phyloP scores from a whole-genome alignment of 1,140 invertebrate genomes.

The Drosophila asahinai region DNA sequence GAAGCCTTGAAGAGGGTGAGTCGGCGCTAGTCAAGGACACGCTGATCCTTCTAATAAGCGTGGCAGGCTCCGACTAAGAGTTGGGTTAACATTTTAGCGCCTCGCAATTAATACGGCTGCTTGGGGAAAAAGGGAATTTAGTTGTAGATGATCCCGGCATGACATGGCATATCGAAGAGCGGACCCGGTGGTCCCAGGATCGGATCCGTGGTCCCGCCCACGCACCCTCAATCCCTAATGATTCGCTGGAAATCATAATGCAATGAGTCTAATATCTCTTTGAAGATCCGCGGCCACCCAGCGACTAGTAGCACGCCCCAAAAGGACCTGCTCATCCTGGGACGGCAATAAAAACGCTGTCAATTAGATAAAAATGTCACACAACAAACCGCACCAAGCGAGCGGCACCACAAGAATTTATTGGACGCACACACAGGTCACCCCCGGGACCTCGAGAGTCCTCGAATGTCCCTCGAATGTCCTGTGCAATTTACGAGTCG shows the following conservation, averaged over 20 bases:
- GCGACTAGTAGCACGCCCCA: conserved; percentile 73
- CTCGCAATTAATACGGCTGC: conserved; percentile 55
- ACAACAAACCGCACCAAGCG: conserved; percentile 79
- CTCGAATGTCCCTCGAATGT: conserved; percentile 32
- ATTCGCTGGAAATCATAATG: conserved; percentile 73
- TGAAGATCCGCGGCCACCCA: conserved; percentile 56
- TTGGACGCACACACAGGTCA: conserved; percentile 56
- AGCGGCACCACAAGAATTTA: conserved; percentile 64
- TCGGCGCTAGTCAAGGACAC: conserved; percentile 73
- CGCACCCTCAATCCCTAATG: conserved; percentile 57
- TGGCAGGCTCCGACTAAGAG: conserved; percentile 67
- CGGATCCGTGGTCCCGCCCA: conserved; percentile 16
- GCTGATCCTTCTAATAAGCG: conserved; percentile 72
- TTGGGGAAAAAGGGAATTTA: conserved; percentile 47
- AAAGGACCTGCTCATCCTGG: conserved; percentile 23
- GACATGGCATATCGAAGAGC: conserved; percentile 51
- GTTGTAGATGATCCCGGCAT: conserved; percentile 57
- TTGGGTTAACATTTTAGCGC: conserved; percentile 67
- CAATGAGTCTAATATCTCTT: conserved; percentile 47
- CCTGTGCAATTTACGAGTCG: conserved; percentile 76
- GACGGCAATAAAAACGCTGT: conserved; percentile 73
- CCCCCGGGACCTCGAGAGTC: background rate
- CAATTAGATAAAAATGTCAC: conserved; percentile 85
- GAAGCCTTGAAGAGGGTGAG: conserved; percentile 21
- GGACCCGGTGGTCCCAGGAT: conserved; percentile 54